phyloP scores from a whole-genome alignment of 2,113 vertebrate genomes.

The Girardinichthys multiradiatus region DNA sequence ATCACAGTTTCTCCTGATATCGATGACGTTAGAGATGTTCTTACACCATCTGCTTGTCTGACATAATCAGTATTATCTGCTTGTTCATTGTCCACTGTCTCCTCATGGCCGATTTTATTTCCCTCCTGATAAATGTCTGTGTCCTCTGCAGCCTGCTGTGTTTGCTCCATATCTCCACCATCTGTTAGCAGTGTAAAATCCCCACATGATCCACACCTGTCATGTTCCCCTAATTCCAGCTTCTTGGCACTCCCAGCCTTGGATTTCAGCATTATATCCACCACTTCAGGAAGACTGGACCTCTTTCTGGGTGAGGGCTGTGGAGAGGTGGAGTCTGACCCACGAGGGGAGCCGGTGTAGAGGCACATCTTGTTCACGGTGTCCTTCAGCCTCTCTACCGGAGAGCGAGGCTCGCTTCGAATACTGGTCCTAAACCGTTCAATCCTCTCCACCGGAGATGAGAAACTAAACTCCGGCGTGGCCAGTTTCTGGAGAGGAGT shows the following conservation, averaged over 20 bases:
- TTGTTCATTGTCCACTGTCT: conserved; percentile 8
- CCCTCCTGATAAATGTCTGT: not conserved
- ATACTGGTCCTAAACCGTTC: conserved; percentile 65
- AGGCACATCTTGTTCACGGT: conserved; percentile 90
- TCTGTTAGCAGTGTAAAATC: not conserved
- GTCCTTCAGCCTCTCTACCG: conserved; percentile 85
- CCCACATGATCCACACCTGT: not conserved
- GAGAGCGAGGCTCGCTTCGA: conserved; percentile 77
- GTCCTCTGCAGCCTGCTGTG: not conserved
- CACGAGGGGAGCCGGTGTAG: conserved; percentile 73
- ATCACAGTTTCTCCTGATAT: conserved; percentile 52
- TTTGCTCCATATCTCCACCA: not conserved
- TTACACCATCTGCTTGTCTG: conserved; percentile 1
- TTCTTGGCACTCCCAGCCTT: conserved; percentile 35
- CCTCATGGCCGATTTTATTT: not conserved
- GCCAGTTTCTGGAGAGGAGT: conserved; percentile 87
- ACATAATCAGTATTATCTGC: not conserved
- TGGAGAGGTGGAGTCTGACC: conserved; percentile 68
- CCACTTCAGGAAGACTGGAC: conserved; percentile 76
- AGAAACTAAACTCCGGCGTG: conserved; percentile 79
- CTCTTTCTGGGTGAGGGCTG: conserved; percentile 62
- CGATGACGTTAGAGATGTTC: conserved; percentile 31
- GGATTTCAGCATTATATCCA: conserved; percentile 67
- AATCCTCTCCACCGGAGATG: conserved; percentile 66
- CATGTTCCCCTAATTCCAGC: conserved; percentile 34